Base-by-base conservation (phyloP, 2,797 vertebrate genomes). In the Philypnodon macrostomus region DNA sequence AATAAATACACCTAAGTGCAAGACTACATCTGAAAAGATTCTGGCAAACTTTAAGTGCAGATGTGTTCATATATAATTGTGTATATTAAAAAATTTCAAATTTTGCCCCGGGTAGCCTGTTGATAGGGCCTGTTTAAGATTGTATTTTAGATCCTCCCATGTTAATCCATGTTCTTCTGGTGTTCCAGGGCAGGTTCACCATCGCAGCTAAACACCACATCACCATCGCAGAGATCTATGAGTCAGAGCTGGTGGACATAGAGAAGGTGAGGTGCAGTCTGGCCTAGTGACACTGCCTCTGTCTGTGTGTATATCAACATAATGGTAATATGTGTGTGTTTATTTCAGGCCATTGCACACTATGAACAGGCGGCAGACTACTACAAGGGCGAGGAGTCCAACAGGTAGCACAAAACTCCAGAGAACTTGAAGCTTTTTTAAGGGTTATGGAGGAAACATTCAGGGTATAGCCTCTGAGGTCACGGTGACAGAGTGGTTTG, bases 191-290 rank as follows among this genome's bases (percentile, higher is more conserved):
- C 16, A 77, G 87, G 41, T 90, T 90, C 35, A 90, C 87, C 41
- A 90, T 90, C 13, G 88, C 89, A 38, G 89, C 88, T 60, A 91
- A 91, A 73, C 88, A 91, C 61, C 88, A 91, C 75, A 88, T 91
- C 82, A 90, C 88, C 16, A 89, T 89, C 41, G 88, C 88, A 8
- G 83, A 85, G 74, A 14, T 85, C 30, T 85, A 88, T 15, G 85
- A 88, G 63, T 59, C 87, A 5, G 86, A 88, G 73, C 78, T 90
- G 72, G 85, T 87, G 2, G 83, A 88, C 32, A 87, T 84, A 16
- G 86, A 88, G 54, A 87, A 87, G 81, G 86, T 88, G 55, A 70
- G 35, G 5, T 4, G 7, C n/a, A 39, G 27, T 15, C 23, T 41
- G 1, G 4, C 8, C 10, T 27, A 1, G 10, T 41, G 13, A 10